phyloP scores from a whole-genome alignment of 2,888 invertebrate genomes.

The Lasioglossum calceatum region DNA sequence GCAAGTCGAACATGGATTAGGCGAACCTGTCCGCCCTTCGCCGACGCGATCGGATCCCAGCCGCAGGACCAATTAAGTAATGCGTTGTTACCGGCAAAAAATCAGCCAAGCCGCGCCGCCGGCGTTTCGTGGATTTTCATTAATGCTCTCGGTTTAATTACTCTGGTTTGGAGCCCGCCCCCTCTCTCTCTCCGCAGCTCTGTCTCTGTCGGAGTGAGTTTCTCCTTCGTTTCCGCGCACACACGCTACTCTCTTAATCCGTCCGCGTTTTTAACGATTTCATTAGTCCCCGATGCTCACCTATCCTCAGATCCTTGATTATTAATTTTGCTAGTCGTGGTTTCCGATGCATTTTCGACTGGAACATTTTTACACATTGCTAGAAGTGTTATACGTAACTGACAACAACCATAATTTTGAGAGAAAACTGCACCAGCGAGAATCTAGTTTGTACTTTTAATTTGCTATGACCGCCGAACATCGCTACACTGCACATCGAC shows the following conservation, averaged over 20 bases:
- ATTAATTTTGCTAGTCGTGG: not conserved
- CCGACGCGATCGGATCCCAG: conserved; percentile 37
- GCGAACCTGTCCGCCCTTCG: not conserved
- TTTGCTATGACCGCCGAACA: not conserved
- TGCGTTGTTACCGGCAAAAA: conserved; percentile 66
- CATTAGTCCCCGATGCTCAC: not conserved
- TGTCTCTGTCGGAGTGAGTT: not conserved
- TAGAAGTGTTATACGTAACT: not conserved
- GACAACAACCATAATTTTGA: not conserved
- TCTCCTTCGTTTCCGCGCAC: not conserved
- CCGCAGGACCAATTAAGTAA: conserved; percentile 66
- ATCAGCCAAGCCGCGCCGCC: conserved; percentile 33
- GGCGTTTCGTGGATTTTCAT: conserved; percentile 41
- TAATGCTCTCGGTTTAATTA: conserved; percentile 53
- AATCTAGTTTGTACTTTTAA: not conserved
- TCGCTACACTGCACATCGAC: not conserved
- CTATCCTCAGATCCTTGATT: not conserved
- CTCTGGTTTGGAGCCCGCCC: conserved; percentile 41
- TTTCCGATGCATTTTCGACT: not conserved
- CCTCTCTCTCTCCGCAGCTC: not conserved
- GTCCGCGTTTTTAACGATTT: not conserved
- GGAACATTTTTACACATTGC: not conserved
- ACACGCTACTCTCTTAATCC: not conserved
- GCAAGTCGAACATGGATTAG: conserved; percentile 19
- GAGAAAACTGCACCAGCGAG: not conserved